These are phyloP conservation scores for Xanthostigma xanthostigma DNA, from an alignment of 2,888 invertebrate species.

Conservation along the genomic window DNA sequence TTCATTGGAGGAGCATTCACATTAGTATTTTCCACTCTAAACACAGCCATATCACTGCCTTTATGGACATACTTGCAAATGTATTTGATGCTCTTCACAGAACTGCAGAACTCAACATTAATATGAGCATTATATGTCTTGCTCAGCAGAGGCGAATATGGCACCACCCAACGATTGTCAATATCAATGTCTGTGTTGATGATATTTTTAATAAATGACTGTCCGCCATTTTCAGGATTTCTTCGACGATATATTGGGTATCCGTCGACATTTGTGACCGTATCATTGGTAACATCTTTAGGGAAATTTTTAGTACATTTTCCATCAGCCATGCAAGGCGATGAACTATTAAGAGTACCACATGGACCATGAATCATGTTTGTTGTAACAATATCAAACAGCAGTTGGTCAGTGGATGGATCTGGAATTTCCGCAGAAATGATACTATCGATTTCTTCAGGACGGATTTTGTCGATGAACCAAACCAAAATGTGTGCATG, in stretches of 20 bases:
- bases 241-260: slow-evolving; percentile 19
- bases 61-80: slow-evolving; percentile 19
- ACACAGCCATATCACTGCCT: slow-evolving; percentile 13
- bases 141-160: slow-evolving; percentile 11
- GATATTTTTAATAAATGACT: too few relatives aligned
- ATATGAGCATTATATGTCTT: slow-evolving; percentile 18
- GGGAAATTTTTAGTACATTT: slow-evolving; percentile 17
- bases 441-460: slow-evolving; percentile 20
- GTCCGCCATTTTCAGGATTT: slow-evolving; percentile 11
- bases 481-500: slow-evolving; percentile 20
- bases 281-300: slow-evolving; percentile 14
- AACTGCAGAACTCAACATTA: slow-evolving; percentile 19
- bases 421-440: slow-evolving; percentile 22
- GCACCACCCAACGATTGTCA: slow-evolving; percentile 30
- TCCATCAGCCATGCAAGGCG: slow-evolving; percentile 18
- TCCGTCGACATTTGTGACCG: slow-evolving; percentile 19
- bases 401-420: slow-evolving; percentile 15
- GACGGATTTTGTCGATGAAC: slow-evolving; percentile 16
- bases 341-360: slow-evolving; percentile 14
- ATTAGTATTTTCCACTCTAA: slow-evolving; percentile 4
- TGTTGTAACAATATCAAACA: slow-evolving; percentile 16
- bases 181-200: slow-evolving; percentile 31
- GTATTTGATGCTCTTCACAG: slow-evolving; percentile 19
- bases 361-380: slow-evolving; percentile 25
- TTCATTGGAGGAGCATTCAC: neutral